Percentiles rank a stretch among this genome's conserved stretches.
Conservation (phyloP, 2,888 invertebrate genomes). For the Lagria hirta region DNA sequence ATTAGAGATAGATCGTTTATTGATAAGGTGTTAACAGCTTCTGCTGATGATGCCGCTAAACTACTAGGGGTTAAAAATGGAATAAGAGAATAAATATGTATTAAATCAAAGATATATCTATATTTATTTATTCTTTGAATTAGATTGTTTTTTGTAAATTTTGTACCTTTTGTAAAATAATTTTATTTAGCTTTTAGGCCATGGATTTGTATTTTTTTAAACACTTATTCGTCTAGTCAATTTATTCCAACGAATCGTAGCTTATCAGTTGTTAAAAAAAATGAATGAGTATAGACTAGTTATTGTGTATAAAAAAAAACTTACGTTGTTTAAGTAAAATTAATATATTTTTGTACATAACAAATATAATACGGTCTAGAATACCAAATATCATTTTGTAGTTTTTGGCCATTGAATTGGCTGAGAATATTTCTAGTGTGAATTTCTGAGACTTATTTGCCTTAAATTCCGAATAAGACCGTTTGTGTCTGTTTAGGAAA, state of each 20-base stretch:
- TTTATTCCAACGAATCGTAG: slow-evolving; percentile 46
- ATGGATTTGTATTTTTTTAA: slow-evolving; percentile 19
- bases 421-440: slow-evolving; percentile 15
- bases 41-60: slow-evolving; percentile 84
- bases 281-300: slow-evolving; percentile 42
- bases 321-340: slow-evolving; percentile 26
- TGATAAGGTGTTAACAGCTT: slow-evolving; percentile 79
- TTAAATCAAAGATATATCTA: slow-evolving; percentile 2
- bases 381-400: slow-evolving; percentile 51
- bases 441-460: slow-evolving; percentile 25
- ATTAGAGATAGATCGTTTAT: slow-evolving; percentile 83
- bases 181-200: slow-evolving; percentile 5
- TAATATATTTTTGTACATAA: slow-evolving; percentile 49
- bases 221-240: slow-evolving; percentile 47
- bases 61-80: slow-evolving; percentile 75
- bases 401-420: slow-evolving; percentile 26
- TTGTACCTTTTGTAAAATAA: slow-evolving; percentile 20
- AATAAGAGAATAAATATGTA: slow-evolving; percentile 39
- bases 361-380: slow-evolving; percentile 53
- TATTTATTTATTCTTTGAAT: slow-evolving; percentile 22
- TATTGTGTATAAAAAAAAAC: slow-evolving; percentile 36
- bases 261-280: slow-evolving; percentile 27
- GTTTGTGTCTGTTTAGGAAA: not conserved
- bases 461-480: slow-evolving; percentile 28
- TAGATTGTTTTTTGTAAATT: slow-evolving; percentile 23